phyloP scores from a whole-genome alignment of 2,888 invertebrate species.

The Agapetus fuscipes region DNA sequence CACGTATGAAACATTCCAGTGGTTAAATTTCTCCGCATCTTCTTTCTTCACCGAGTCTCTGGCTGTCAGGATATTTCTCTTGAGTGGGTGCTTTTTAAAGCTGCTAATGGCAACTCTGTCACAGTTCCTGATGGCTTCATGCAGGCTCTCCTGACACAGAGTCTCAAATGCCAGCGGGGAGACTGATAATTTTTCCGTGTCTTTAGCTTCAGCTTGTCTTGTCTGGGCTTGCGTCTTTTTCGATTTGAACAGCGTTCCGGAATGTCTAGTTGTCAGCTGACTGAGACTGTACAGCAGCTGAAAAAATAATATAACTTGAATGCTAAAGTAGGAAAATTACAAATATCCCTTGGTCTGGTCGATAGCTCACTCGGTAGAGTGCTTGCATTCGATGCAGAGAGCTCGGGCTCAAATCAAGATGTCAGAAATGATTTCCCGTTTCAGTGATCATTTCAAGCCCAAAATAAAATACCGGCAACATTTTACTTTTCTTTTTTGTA shows the following conservation, averaged over 20 bases:
- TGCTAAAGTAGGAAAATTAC: not conserved
- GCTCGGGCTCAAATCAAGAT: no score
- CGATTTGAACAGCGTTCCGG: constrained; percentile 36
- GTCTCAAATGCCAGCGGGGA: constrained; percentile 24
- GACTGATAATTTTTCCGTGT: constrained; percentile 23
- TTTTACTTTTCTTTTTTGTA: no score
- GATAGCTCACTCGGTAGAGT: no score
- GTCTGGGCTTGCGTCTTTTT: constrained; percentile 36
- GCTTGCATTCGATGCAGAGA: no score
- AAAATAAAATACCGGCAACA: no score
- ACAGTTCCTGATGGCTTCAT: constrained; percentile 35
- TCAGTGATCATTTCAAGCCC: no score
- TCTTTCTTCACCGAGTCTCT: constrained; percentile 3
- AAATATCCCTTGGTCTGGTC: no score
- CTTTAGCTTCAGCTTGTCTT: constrained; percentile 32
- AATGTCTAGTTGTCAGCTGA: constrained; percentile 38
- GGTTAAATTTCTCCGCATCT: constrained; percentile 14
- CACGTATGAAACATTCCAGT: constrained; percentile 30
- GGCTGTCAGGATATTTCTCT: not conserved
- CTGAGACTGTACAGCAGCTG: constrained; percentile 46
- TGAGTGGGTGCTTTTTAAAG: constrained; percentile 3
- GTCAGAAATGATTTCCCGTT: no score
- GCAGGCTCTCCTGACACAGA: constrained; percentile 36
- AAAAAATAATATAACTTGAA: constrained; percentile 26
- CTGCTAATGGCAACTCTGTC: no score